Evolutionary conservation across 2,113 vertebrate genomes (phyloP), one percentile per base, ranked within the genome.

Genomic region (Peucedramus taeniatus): DNA sequence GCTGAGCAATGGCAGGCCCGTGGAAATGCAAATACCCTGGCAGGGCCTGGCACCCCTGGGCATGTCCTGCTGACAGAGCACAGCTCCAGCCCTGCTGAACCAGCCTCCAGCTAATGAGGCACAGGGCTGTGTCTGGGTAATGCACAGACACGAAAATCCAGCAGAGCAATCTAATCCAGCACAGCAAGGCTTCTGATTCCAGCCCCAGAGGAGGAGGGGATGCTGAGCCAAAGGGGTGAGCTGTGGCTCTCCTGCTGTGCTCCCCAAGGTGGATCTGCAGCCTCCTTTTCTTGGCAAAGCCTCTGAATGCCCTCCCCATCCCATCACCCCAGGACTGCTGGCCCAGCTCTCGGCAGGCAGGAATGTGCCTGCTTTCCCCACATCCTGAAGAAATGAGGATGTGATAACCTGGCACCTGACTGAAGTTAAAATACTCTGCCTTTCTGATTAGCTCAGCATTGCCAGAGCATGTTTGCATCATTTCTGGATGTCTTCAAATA

Each of bases 401-500:
- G 22, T 37, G 39, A 81, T 42, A 77, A 37, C 64, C 8, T 59
- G 80, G 89, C 89, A 63, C 72, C 54, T 11, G 20, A 6, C 31
- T 30, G 54, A 21, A 81, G 50, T 20, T 59, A 47, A 51, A 94
- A 56, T 35, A 23, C 82, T 28, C 49, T 35, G 28, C 60, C 60
- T 72, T 83, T 80, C 50, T 84, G 77, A 78, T 87, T 30, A 91
- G 42, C 83, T 94, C 83, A 91, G 80, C 65, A 19, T 71, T 11
- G 77, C 93, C 81, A 91, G 50, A 93, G 77, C 81, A 20, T 1
- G 26, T 50, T 66, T 66, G 56, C 87, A 47, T 87, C 77, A 30
- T 53, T 64, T 81, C 81, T 75, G 60, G 68, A 21, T 94, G 50
- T 45, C 45, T 26, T 63, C 39, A 44, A 81, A 39, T 9, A 50